Conservation (phyloP, 2,113 vertebrate genomes). For the Rhinolophus sinicus region DNA sequence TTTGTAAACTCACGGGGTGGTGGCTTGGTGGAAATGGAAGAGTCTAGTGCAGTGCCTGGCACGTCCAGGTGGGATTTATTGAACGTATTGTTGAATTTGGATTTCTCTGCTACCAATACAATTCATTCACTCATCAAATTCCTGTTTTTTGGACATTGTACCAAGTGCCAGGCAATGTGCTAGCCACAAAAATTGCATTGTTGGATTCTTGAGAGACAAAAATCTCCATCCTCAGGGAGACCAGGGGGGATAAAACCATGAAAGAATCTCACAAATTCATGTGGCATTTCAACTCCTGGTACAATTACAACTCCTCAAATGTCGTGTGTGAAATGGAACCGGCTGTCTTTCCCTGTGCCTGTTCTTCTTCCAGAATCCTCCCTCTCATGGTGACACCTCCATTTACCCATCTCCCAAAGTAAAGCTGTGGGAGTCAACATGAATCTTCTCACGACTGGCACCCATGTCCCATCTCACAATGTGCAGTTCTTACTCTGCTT, state of each 20-base stretch:
- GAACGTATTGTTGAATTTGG: background rate
- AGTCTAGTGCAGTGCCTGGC: background rate
- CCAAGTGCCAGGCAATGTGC: background rate
- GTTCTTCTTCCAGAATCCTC: background rate
- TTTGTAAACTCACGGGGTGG: background rate
- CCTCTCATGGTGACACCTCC: background rate
- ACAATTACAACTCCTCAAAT: background rate
- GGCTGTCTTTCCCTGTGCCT: background rate
- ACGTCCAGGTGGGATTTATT: background rate
- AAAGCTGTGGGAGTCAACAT: background rate
- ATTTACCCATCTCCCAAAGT: background rate
- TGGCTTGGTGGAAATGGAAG: background rate
- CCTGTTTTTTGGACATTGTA: background rate
- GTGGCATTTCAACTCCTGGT: background rate
- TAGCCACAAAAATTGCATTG: background rate
- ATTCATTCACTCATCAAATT: background rate
- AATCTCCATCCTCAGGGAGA: background rate
- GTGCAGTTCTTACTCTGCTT: background rate
- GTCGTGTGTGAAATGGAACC: background rate
- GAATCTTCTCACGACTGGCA: background rate
- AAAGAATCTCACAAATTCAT: background rate
- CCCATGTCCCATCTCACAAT: background rate
- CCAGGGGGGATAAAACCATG: background rate
- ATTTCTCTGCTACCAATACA: background rate
- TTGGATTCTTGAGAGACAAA: background rate